Conservation (phyloP, 2,888 invertebrate species). For the Cylloceria caligata region DNA sequence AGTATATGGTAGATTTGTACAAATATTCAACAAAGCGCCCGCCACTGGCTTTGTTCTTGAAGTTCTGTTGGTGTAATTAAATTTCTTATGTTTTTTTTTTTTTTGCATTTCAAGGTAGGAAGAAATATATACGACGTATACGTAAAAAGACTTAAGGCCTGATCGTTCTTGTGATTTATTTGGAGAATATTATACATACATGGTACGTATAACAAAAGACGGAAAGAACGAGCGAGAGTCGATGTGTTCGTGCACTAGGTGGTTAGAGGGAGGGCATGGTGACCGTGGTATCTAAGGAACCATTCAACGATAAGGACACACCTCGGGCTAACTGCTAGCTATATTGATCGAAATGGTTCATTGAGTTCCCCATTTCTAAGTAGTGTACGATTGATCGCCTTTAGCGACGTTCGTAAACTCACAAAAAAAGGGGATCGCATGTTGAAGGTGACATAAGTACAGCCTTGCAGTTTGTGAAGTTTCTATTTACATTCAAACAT, state of each 20-base stretch:
- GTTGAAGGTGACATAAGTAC: slow-evolving; percentile 19
- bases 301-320: slow-evolving; percentile 50
- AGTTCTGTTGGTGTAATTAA: slow-evolving; percentile 9
- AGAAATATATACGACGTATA: slow-evolving; percentile 24
- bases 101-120: not conserved
- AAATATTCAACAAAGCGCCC: not conserved
- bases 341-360: slow-evolving; percentile 60
- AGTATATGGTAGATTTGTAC: not conserved
- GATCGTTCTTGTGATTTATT: slow-evolving; percentile 34
- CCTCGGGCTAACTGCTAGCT: slow-evolving; percentile 24
- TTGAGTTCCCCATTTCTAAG: slow-evolving; percentile 38
- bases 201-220: not conserved
- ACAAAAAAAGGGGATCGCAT: slow-evolving; percentile 23
- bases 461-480: not conserved
- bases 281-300: slow-evolving; percentile 21
- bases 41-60: not conserved
- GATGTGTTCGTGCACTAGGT: not conserved
- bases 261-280: not conserved
- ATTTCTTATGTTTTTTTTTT: slow-evolving; percentile 23
- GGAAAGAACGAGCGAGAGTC: not conserved
- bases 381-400: slow-evolving; percentile 51
- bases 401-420: slow-evolving; percentile 40
- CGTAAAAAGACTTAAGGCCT: slow-evolving; percentile 8
- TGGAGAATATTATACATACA: slow-evolving; percentile 1
- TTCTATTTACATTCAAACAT: too few relatives aligned